Evolutionary conservation across 2,113 vertebrate species (phyloP).

Genomic region (Neopipo cinnamomea): DNA sequence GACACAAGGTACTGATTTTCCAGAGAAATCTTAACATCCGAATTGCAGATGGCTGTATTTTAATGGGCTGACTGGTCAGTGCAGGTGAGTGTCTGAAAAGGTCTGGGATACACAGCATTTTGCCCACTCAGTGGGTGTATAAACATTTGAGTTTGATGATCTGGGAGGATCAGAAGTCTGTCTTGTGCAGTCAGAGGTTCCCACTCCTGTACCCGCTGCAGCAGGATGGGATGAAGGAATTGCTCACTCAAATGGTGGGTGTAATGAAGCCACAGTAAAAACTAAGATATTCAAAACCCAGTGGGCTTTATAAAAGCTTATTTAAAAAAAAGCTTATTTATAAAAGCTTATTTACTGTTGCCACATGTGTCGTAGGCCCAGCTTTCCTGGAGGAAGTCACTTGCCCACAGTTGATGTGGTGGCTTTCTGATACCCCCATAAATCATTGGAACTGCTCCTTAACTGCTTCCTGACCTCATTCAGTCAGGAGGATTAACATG

Average conservation of each 20-base stretch:
- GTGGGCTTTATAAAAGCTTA: not conserved
- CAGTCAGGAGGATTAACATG: not conserved
- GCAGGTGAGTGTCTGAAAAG: not conserved
- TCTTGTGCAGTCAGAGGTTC: not conserved
- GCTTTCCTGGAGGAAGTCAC: not conserved
- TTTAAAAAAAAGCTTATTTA: not conserved
- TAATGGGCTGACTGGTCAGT: not conserved
- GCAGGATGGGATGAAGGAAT: not conserved
- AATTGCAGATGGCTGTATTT: not conserved
- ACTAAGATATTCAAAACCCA: not conserved
- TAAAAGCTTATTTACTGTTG: not conserved
- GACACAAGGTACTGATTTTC: not conserved
- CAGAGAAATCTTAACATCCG: not conserved
- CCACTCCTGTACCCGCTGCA: not conserved
- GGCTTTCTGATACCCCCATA: not conserved
- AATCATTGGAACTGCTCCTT: not conserved
- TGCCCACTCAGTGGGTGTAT: not conserved
- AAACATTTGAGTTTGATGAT: rapidly evolving
- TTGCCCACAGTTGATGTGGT: not conserved
- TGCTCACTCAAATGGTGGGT: not conserved
- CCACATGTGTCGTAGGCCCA: not conserved
- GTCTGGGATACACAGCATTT: rapidly evolving
- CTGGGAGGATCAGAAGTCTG: not conserved
- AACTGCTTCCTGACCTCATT: not conserved
- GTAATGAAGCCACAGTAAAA: not conserved